Evolutionary conservation across 2,113 vertebrate genomes (phyloP).

Genomic region (Ploceus nigricollis): DNA sequence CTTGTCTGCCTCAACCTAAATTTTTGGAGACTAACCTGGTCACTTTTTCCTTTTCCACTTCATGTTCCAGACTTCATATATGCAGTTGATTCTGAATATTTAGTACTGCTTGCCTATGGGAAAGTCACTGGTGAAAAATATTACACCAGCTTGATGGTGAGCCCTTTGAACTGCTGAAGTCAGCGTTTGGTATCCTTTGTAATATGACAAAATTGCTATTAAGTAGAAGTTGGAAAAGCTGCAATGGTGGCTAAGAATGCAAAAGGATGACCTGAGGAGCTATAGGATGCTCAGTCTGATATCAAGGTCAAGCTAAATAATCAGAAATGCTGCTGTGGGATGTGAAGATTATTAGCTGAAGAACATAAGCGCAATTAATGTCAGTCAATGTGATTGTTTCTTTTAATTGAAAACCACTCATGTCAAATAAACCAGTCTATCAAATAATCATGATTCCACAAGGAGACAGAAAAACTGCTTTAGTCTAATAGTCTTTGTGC

Average conservation of each 20-base stretch:
- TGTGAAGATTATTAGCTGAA: background rate
- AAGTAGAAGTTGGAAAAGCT: background rate
- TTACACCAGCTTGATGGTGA: background rate
- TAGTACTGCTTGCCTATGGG: background rate
- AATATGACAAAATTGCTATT: background rate
- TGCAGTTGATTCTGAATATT: background rate
- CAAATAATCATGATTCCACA: constrained; percentile 11
- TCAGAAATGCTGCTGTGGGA: background rate
- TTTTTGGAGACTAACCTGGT: background rate
- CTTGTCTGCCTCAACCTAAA: background rate
- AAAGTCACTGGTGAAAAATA: background rate
- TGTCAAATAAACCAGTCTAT: constrained; percentile 36
- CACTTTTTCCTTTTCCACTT: background rate
- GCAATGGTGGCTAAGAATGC: background rate
- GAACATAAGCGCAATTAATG: background rate
- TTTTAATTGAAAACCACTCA: constrained; percentile 24
- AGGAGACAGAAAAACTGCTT: background rate
- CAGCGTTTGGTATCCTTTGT: background rate
- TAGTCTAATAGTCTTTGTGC: background rate
- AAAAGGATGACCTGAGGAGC: background rate
- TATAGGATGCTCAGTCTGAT: background rate
- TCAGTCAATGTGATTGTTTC: background rate
- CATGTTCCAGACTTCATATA: background rate
- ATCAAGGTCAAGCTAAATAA: constrained; percentile 27
- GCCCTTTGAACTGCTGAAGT: background rate